Evolutionary conservation across 2,888 invertebrate species (phyloP).

Genomic region (Bursaphelenchus okinawaensis): DNA sequence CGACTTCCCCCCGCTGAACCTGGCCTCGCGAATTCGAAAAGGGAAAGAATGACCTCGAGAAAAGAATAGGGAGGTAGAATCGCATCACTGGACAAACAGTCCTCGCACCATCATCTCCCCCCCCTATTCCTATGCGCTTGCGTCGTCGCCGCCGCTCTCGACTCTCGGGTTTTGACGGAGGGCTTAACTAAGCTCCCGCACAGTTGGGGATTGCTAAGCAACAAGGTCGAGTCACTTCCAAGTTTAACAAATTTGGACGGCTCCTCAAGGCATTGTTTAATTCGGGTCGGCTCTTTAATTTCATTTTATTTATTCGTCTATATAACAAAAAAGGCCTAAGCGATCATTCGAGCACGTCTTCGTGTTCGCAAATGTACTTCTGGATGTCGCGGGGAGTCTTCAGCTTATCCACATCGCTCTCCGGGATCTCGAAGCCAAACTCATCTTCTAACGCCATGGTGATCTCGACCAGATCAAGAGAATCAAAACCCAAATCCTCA

Average conservation of each 20-base stretch:
- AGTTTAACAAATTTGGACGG: not conserved
- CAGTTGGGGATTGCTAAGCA: not conserved
- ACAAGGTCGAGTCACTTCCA: not conserved
- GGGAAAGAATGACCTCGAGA: not conserved
- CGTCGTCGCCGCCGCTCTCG: not conserved
- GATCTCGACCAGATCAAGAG: constrained; percentile 96
- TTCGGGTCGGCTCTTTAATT: not conserved
- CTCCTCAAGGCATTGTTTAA: not conserved
- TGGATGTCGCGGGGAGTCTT: constrained; percentile 84
- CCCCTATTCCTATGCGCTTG: not conserved
- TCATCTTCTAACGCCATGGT: constrained; percentile 99
- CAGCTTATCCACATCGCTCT: constrained; percentile 86
- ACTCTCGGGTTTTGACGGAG: not conserved
- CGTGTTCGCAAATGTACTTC: constrained; percentile 84
- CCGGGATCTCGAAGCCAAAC: constrained; percentile 89
- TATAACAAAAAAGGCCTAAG: not conserved
- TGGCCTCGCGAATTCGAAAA: not conserved
- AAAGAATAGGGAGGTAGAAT: not conserved
- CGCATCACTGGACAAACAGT: not conserved
- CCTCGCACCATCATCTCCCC: not conserved
- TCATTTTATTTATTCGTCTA: not conserved
- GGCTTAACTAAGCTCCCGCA: not conserved
- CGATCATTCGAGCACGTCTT: constrained; percentile 55
- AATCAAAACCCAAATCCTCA: constrained; percentile 82
- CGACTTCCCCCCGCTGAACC: not conserved